Percentiles rank a stretch among this genome's conserved stretches.
These are phyloP conservation scores for Cyprinodon tularosa DNA, from an alignment of 2,113 vertebrate species.

Conservation along the genomic window DNA sequence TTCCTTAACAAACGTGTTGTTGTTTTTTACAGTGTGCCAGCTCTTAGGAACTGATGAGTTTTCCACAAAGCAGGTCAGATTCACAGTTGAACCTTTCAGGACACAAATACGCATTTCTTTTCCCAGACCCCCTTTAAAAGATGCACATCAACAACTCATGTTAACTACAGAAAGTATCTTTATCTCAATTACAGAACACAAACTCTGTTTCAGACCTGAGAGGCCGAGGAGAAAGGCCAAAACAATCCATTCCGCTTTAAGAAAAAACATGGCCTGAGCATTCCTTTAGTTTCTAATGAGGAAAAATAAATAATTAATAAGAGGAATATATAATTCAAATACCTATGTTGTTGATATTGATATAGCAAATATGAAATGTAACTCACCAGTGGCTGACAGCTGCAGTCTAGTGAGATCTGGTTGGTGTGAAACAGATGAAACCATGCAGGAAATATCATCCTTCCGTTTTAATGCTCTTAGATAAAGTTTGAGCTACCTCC, in stretches of 20 bases:
- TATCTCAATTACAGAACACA: not conserved
- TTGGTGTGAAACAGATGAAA: rapidly evolving
- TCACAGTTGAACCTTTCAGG: constrained; percentile 34
- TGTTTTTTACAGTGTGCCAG: not conserved
- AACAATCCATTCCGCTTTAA: constrained; percentile 1
- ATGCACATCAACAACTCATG: not conserved
- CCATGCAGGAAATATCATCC: not conserved
- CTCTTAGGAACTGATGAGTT: not conserved
- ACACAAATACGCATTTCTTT: constrained; percentile 1
- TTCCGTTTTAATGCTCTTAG: not conserved
- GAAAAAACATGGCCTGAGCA: constrained; percentile 6
- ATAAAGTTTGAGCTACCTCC: not conserved
- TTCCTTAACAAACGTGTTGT: rapidly evolving
- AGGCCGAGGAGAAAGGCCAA: constrained; percentile 13
- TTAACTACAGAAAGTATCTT: not conserved
- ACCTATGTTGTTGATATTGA: not conserved
- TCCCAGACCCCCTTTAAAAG: constrained; percentile 2
- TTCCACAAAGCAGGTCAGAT: constrained; percentile 19
- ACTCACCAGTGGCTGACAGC: not conserved
- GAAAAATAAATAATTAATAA: not conserved
- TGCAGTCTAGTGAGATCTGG: not conserved
- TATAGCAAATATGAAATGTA: not conserved
- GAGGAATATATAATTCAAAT: not conserved
- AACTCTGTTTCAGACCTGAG: constrained; percentile 19
- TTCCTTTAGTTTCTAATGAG: not conserved